phyloP scores from a whole-genome alignment of 2,113 vertebrate genomes.

The Microtus richardsoni region DNA sequence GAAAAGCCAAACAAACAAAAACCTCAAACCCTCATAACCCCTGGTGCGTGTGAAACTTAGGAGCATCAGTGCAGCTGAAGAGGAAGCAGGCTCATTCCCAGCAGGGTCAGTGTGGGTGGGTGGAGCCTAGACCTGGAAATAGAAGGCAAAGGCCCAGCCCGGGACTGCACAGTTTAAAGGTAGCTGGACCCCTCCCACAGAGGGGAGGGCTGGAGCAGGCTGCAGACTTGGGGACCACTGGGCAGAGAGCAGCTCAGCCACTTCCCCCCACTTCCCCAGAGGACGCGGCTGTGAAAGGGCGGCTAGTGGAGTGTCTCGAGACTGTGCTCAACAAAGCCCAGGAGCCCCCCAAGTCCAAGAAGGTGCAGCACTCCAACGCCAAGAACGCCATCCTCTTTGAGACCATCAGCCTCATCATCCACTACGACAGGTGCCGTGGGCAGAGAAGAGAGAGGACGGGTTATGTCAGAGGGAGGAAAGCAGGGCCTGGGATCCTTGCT shows the following conservation, averaged over 20 bases:
- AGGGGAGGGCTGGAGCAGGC: too few species aligned
- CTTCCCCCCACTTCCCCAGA: conserved; percentile 69
- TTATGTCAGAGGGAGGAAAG: neutral
- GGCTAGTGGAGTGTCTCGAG: conserved; percentile 95
- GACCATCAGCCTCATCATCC: conserved; percentile 95
- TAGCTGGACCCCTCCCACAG: neutral
- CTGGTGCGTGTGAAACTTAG: neutral
- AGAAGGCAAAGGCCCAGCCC: neutral
- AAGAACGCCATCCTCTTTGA: conserved; percentile 96
- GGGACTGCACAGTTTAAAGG: neutral
- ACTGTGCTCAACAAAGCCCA: conserved; percentile 96
- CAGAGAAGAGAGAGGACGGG: neutral
- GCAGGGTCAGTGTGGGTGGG: neutral
- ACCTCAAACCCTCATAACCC: neutral
- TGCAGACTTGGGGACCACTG: rapidly evolving
- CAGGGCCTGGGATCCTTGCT: neutral
- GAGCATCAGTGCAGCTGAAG: neutral
- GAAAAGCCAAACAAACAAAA: neutral
- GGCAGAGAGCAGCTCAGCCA: neutral
- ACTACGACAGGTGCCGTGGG: conserved; percentile 79
- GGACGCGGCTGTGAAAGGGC: conserved; percentile 94
- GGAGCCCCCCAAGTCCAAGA: conserved; percentile 97
- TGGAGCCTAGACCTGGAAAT: neutral
- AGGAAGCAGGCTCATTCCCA: neutral
- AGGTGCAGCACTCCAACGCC: conserved; percentile 96